phyloP scores from a whole-genome alignment of 2,888 invertebrate species.

The Rapana venosa region DNA sequence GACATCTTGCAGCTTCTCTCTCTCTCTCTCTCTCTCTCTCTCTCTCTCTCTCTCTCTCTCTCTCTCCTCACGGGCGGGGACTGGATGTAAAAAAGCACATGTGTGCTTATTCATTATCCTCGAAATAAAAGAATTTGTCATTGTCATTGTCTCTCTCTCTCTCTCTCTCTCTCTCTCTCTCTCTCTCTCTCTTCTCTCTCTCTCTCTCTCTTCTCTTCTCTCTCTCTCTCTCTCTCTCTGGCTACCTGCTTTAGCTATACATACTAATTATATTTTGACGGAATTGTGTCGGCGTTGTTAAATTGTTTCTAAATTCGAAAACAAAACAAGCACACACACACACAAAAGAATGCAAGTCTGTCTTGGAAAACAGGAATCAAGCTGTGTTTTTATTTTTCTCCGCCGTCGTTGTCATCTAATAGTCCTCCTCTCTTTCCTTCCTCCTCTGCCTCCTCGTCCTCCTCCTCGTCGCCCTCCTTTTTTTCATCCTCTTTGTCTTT shows the following conservation, averaged over 20 bases:
- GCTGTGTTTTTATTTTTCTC: neutral
- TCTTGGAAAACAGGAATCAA: too few relatives aligned
- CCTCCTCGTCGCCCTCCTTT: too few relatives aligned
- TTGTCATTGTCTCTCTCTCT: neutral
- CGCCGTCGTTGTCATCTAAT: neutral
- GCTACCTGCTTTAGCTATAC: too few relatives aligned
- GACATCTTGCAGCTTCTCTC: neutral
- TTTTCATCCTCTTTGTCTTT: neutral
- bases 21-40: neutral
- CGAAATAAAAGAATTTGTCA: too few relatives aligned
- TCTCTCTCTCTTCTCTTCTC: neutral
- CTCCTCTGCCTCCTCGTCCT: neutral
- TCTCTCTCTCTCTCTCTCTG: neutral
- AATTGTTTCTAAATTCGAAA: too few relatives aligned
- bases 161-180: conserved; percentile 11
- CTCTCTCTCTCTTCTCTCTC: neutral
- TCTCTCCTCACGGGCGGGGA: neutral
- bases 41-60: neutral
- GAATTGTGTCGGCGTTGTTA: too few relatives aligned
- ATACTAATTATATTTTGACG: too few relatives aligned
- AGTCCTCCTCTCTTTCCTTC: neutral
- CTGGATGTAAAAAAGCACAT: too few relatives aligned
- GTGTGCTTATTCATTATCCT: too few relatives aligned
- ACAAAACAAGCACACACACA: too few relatives aligned
- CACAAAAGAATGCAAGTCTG: too few relatives aligned